Percentiles rank a stretch among this genome's conserved stretches.
Evolutionary conservation across 2,888 invertebrate genomes (phyloP).

Genomic region (Campoplex nolae): DNA sequence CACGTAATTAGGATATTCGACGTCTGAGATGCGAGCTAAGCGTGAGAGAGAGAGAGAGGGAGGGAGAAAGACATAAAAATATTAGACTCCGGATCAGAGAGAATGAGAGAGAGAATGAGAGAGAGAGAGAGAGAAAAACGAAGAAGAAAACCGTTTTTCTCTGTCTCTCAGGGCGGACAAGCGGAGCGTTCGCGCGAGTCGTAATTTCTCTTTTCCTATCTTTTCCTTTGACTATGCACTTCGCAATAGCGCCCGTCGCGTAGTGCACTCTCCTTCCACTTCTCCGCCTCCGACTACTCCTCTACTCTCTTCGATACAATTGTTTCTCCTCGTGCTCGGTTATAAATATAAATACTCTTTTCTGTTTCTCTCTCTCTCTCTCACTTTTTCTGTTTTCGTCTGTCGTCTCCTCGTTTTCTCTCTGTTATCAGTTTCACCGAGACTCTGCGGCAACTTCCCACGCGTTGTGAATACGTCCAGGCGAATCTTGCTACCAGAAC

Average conservation of each 20-base stretch:
- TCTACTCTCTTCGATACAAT: slow-evolving; percentile 62
- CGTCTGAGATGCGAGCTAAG: slow-evolving; percentile 52
- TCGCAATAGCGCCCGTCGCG: slow-evolving; percentile 41
- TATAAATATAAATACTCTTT: slow-evolving; percentile 58
- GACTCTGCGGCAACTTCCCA: slow-evolving; percentile 60
- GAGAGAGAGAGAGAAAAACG: slow-evolving; percentile 20
- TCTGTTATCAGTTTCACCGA: slow-evolving; percentile 58
- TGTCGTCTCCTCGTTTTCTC: slow-evolving; percentile 60
- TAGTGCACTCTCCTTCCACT: slow-evolving; percentile 9
- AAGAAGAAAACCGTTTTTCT: slow-evolving; percentile 8
- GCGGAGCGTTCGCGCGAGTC: slow-evolving; percentile 30
- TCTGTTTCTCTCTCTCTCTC: slow-evolving; percentile 15
- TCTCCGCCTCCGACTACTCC: slow-evolving; percentile 35
- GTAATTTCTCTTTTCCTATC: slow-evolving; percentile 68
- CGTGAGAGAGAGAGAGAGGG: slow-evolving; percentile 61
- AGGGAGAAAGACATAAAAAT: slow-evolving; percentile 19
- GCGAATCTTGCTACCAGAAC: slow-evolving; percentile 6
- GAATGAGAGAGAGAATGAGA: slow-evolving; percentile 56
- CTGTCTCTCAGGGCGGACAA: slow-evolving; percentile 37
- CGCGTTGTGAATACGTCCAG: slow-evolving; percentile 43
- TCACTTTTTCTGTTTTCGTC: slow-evolving; percentile 20
- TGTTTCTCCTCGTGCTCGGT: slow-evolving; percentile 56
- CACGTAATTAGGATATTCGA: slow-evolving; percentile 66
- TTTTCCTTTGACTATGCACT: slow-evolving; percentile 64
- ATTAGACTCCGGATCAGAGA: slow-evolving; percentile 12